These are phyloP conservation scores for Odocoileus virginianus DNA, from an alignment of 2,113 vertebrate species.

Conservation along the genomic window DNA sequence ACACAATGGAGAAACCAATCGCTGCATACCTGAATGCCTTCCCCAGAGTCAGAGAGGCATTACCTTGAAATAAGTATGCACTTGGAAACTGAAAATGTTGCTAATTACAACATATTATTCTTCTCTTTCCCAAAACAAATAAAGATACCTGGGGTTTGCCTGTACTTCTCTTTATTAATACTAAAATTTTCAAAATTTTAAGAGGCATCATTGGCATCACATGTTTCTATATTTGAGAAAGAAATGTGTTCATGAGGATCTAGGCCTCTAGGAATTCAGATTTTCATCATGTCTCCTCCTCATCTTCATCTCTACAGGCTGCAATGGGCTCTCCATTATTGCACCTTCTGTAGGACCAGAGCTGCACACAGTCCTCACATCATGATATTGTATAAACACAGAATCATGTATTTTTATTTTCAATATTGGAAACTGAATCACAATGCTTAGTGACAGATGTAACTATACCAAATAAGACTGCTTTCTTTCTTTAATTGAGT, in stretches of 20 bases:
- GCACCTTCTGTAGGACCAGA: not conserved
- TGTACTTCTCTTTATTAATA: not conserved
- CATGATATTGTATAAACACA: not conserved
- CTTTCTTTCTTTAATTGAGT: not conserved
- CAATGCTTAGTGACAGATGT: not conserved
- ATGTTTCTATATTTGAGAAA: not conserved
- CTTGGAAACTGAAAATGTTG: not conserved
- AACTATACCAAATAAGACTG: not conserved
- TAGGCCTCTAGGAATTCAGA: not conserved
- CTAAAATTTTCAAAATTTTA: slow-evolving; percentile 14
- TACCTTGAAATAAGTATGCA: not conserved
- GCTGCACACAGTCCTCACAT: not conserved
- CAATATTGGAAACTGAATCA: not conserved
- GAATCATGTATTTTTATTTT: not conserved
- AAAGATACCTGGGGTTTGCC: not conserved
- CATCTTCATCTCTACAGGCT: not conserved
- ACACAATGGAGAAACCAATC: not conserved
- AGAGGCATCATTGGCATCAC: not conserved
- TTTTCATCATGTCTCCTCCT: not conserved
- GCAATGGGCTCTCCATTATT: not conserved
- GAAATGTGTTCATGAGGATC: not conserved
- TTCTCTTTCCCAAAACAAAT: not conserved
- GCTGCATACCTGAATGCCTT: not conserved
- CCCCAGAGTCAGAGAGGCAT: not conserved
- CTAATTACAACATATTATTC: not conserved